phyloP scores from a whole-genome alignment of 2,888 invertebrate species.

The Trissolcus brochymenae region DNA sequence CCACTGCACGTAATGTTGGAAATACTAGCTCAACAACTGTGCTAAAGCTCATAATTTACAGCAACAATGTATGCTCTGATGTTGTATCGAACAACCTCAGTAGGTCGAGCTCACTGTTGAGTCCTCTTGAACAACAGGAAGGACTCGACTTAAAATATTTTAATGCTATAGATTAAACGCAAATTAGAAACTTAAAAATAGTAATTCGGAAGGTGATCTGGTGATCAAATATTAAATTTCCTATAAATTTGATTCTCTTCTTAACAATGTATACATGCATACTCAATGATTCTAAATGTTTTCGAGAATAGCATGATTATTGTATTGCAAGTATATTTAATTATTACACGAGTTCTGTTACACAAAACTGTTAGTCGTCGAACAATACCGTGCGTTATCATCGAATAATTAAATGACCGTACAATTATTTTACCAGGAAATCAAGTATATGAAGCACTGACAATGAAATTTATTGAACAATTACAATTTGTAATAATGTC shows the following conservation, averaged over 20 bases:
- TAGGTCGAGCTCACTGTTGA: slow-evolving; percentile 39
- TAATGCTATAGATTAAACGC: slow-evolving; percentile 42
- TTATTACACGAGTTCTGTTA: no score
- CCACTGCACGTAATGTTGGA: slow-evolving; percentile 66
- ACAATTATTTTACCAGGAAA: neutral
- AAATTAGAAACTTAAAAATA: slow-evolving; percentile 1
- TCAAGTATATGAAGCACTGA: neutral
- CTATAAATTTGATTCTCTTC: neutral
- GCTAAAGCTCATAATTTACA: slow-evolving; percentile 71
- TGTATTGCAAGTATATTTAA: no score
- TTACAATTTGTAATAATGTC: no score
- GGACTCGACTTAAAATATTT: slow-evolving; percentile 42
- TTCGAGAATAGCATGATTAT: no score
- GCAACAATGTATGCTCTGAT: slow-evolving; percentile 57
- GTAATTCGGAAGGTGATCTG: neutral
- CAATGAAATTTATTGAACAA: no score
- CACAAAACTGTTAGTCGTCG: no score
- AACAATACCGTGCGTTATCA: no score
- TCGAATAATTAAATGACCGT: no score
- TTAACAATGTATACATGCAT: no score
- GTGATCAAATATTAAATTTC: neutral
- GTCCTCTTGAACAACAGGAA: slow-evolving; percentile 52
- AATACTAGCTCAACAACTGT: slow-evolving; percentile 66
- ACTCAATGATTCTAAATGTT: no score
- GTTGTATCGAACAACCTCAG: slow-evolving; percentile 40